A percentile compares a stretch with the other conserved stretches of the same genome.
Evolutionary conservation across 2,113 vertebrate genomes (phyloP).

Genomic region (Cheirogaleus medius): DNA sequence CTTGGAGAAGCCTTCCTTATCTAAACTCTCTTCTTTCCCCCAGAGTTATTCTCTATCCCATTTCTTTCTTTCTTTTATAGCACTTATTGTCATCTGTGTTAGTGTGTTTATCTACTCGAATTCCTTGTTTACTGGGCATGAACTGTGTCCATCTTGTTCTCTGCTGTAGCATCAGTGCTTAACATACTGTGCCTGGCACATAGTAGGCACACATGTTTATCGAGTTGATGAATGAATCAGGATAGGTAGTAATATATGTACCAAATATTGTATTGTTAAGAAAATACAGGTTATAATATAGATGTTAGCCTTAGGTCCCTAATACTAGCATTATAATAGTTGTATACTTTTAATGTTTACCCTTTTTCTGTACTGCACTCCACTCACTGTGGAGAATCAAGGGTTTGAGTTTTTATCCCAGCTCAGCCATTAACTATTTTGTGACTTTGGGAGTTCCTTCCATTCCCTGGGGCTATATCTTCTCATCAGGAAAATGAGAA

Average conservation of each 20-base stretch:
- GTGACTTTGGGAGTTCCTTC: background rate
- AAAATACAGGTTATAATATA: background rate
- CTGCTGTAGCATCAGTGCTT: background rate
- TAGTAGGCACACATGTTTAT: background rate
- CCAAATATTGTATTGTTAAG: background rate
- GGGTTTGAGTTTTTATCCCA: background rate
- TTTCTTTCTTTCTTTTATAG: constrained; percentile 14
- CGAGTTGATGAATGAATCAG: constrained; percentile 27
- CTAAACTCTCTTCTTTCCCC: background rate
- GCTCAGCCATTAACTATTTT: background rate
- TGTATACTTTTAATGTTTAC: constrained; percentile 20
- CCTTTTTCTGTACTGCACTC: background rate
- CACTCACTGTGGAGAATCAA: background rate
- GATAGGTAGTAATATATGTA: background rate
- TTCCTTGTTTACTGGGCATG: background rate
- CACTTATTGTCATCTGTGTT: background rate
- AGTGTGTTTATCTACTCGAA: constrained; percentile 11
- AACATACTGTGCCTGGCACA: background rate
- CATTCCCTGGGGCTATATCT: background rate
- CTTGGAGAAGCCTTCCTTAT: background rate
- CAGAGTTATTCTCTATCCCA: background rate
- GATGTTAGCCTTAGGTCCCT: background rate
- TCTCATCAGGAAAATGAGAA: constrained; percentile 27
- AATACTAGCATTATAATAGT: background rate
- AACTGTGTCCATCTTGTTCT: background rate